These are phyloP conservation scores for Hyla sarda DNA, from an alignment of 2,113 vertebrate genomes.

Conservation along the genomic window DNA sequence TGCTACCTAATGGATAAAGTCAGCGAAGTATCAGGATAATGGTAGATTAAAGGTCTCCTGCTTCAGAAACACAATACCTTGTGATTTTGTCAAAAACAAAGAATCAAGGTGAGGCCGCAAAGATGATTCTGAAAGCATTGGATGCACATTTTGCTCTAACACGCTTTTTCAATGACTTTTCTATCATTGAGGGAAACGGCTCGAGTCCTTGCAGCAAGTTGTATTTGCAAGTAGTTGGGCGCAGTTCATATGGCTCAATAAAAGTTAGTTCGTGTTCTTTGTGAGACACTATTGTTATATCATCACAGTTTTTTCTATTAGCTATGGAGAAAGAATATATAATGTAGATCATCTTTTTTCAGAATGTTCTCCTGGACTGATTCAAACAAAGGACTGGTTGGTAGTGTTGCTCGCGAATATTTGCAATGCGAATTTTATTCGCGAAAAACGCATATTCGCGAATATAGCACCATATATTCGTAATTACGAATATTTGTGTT, in stretches of 20 bases:
- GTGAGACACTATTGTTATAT: background rate
- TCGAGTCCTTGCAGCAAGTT: background rate
- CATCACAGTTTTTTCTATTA: background rate
- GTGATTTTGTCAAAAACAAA: slow-evolving; percentile 49
- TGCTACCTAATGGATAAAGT: slow-evolving; percentile 37
- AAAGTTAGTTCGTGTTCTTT: background rate
- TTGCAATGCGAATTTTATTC: too few relatives aligned
- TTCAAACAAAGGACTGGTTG: background rate
- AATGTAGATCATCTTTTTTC: background rate
- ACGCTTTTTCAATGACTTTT: slow-evolving; percentile 24
- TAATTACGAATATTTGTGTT: too few relatives aligned
- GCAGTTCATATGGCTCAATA: background rate
- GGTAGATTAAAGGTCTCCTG: slow-evolving; percentile 43
- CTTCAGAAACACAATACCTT: slow-evolving; percentile 42
- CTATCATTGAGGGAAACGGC: background rate
- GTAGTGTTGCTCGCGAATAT: background rate
- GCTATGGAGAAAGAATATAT: background rate
- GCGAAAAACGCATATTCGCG: too few relatives aligned
- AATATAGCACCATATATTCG: too few relatives aligned
- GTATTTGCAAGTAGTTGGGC: background rate
- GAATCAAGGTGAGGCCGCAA: slow-evolving; percentile 56
- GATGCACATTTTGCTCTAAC: slow-evolving; percentile 51
- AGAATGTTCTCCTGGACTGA: background rate
- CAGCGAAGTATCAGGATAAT: slow-evolving; percentile 19
- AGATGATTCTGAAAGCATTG: slow-evolving; percentile 50